Percentiles rank a stretch among this genome's conserved stretches.
These are phyloP conservation scores for Dichetophora obliterata DNA, from an alignment of 2,888 invertebrate genomes.

Conservation along the genomic window DNA sequence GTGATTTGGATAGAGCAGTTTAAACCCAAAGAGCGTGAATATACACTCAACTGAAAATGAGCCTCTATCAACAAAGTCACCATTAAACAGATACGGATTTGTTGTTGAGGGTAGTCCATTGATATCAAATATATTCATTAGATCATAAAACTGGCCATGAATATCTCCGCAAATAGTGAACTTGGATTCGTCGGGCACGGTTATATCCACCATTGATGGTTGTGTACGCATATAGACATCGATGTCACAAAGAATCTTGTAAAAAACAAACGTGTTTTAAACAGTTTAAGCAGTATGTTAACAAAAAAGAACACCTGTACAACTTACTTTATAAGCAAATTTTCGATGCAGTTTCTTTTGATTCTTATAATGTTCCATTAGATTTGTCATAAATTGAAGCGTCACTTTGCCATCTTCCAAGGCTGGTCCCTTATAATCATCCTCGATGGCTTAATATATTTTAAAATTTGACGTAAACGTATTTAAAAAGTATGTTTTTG, in stretches of 20 bases:
- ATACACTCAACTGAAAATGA: constrained; percentile 99
- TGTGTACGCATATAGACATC: constrained; percentile 86
- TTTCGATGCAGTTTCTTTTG: constrained; percentile 95
- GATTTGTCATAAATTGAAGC: constrained; percentile 86
- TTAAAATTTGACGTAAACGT: constrained; percentile 28
- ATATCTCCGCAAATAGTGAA: constrained; percentile 99
- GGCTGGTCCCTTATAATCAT: constrained; percentile 92
- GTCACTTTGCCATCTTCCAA: constrained; percentile 91
- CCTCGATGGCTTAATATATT: constrained; percentile 83
- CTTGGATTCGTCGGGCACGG: constrained; percentile 86
- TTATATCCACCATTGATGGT: constrained; percentile 91
- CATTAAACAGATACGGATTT: constrained; percentile 98
- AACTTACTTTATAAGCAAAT: constrained; percentile 91
- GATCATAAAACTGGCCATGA: constrained; percentile 98
- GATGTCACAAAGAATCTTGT: constrained; percentile 91
- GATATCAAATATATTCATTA: constrained; percentile 96
- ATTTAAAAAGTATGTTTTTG: constrained; percentile 1
- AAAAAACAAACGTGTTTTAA: constrained; percentile 48
- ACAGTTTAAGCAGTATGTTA: neutral
- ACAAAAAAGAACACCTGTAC: neutral
- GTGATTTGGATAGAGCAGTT: constrained; percentile 94
- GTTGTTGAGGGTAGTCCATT: constrained; percentile 95
- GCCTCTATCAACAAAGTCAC: constrained; percentile 99
- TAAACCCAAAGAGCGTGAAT: constrained; percentile 96
- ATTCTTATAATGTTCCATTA: constrained; percentile 90